Base-by-base conservation (phyloP, 2,113 vertebrate genomes). In the Heliornis fulica region DNA sequence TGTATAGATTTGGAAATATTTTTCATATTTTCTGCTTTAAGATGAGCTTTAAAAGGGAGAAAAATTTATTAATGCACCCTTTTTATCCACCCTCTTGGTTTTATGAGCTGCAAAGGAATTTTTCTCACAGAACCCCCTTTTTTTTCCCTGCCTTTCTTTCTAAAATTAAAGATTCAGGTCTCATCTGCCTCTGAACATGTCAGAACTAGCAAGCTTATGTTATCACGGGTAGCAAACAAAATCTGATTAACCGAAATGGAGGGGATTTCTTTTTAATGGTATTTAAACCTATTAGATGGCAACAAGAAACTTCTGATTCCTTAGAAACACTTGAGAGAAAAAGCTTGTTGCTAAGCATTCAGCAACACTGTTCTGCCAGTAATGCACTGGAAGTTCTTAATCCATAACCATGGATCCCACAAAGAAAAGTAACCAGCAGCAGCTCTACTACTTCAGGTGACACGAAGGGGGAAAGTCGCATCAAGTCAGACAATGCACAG, bases 211-310 rank as follows among this genome's bases (percentile, higher is more conserved):
- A 91, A 79, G 74, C 63, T 91, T 87, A 46, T 36, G 57, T 60
- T 91, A 93, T 87, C 93, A 93, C 0, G 2, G 57, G 70, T 45
- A 94, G 74, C 78, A 94, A 96, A 94, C 56, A 92, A 81, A 94
- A 97, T 89, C 87, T 93, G 74, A 91, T 95, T 94, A 97, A 86
- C 71, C 54, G 89, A 93, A 93, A 72, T 82, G 54, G 65, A 87
- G 50, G 66, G 69, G 59, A 95, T 94, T 95, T 94, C 81, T 90
- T 92, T 84, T 87, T 76, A 93, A 87, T 50, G 87, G 70, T 23
- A 41, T 87, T 83, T 96, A 95, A 96, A 90, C 78, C 70, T 72
- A 94, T 89, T 87, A 89, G 76, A 92, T 11, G 21, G 83, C 76
- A 93, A 89, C 64, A 91, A 75, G 80, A 95, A 96, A 95, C 65